These are phyloP conservation scores for Crocallis elinguaria DNA, from an alignment of 2,888 invertebrate species.

Conservation along the genomic window DNA sequence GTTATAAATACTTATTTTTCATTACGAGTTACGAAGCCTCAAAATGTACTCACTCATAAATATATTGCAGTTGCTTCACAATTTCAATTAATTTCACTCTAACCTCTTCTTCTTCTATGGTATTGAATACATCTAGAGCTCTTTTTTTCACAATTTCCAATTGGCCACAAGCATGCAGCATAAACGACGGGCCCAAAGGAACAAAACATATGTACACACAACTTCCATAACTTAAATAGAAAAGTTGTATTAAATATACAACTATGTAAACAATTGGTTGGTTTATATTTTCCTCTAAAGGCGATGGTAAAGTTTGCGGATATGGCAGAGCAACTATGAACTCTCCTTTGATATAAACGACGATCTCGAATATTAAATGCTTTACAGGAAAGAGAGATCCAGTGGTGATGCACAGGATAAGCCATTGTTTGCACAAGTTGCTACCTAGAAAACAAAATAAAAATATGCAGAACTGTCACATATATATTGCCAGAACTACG, in stretches of 20 bases:
- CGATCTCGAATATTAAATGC: slow-evolving; percentile 15
- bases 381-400: slow-evolving; percentile 1
- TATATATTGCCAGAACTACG: too few relatives aligned
- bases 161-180: slow-evolving; percentile 33
- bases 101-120: background rate
- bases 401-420: background rate
- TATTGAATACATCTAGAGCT: slow-evolving; percentile 14
- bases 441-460: background rate
- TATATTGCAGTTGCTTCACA: slow-evolving; percentile 22
- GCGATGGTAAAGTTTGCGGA: slow-evolving; percentile 19
- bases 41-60: slow-evolving; percentile 26
- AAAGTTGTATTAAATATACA: background rate
- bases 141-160: slow-evolving; percentile 26
- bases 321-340: slow-evolving; percentile 20
- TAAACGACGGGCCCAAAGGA: slow-evolving; percentile 27
- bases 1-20: too few relatives aligned
- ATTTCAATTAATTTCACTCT: slow-evolving; percentile 21
- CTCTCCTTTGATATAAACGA: slow-evolving; percentile 16
- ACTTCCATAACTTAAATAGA: slow-evolving; percentile 3
- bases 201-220: slow-evolving; percentile 19
- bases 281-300: slow-evolving; percentile 25
- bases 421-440: slow-evolving; percentile 11
- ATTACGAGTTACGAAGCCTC: too few relatives aligned
- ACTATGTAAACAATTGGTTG: slow-evolving; percentile 10
- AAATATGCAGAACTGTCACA: too few relatives aligned